Base-by-base conservation (phyloP, 2,113 vertebrate species). In the Ceratotherium simum region DNA sequence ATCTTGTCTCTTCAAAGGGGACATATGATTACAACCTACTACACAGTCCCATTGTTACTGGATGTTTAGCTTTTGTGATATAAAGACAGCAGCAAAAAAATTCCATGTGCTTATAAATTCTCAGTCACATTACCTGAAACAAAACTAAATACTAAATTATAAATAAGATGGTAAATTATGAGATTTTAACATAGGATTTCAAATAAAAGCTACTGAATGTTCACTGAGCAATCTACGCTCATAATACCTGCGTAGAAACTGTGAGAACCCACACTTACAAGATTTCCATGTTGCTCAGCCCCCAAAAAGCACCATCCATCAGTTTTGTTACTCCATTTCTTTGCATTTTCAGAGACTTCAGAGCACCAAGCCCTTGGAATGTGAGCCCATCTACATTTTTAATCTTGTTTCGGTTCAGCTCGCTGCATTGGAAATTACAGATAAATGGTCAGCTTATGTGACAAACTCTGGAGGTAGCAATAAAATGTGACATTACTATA, bases 251-350 rank as follows among this genome's bases (percentile, higher is more conserved):
- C 58, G 46, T 6, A 90, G 58, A 96, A 42, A 14, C 8, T 51
- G 16, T 7, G 46, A 60, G 62, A 70, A 62, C 1, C 90, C 27
- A 62, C 92, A 99, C 99, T 99, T 99, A 99, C 99, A 99, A 98
- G 81, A 99, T 97, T 98, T 99, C 99, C 99, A 99, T 99, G 98
- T 98, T 99, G 98, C 99, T 99, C 94, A 99, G 99, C 36, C 99
- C 99, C 99, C 99, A 99, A 97, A 99, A 99, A 39, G 99, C 99
- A 2, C 99, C 99, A 80, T 99, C 99, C 99, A 99, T 99, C 86
- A 99, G 99, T 75, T 99, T 99, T 0, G 94, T 98, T 67, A 99
- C 98, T 42, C 99, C 99, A 39, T 99, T 99, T 92, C 99, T 99
- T 98, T 99, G 99, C 97, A 99, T 99, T 97, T 99, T 99, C 93